Evolutionary conservation across 2,888 invertebrate genomes (phyloP).

Genomic region (Volucella zonaria): DNA sequence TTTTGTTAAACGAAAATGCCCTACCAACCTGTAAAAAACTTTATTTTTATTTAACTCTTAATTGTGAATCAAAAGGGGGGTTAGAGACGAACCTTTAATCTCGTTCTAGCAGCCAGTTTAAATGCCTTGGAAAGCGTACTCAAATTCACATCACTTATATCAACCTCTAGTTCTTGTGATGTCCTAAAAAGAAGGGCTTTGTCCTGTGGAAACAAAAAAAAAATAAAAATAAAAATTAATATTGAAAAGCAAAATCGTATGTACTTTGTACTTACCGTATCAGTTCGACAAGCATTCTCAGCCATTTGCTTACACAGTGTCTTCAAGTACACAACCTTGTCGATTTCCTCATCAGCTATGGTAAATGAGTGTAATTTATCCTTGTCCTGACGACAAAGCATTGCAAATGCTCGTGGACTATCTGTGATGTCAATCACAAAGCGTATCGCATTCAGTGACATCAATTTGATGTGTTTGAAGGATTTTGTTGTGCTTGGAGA

Average conservation of each 20-base stretch:
- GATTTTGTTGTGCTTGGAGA: constrained; percentile 91
- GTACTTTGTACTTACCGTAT: constrained; percentile 87
- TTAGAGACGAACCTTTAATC: constrained; percentile 86
- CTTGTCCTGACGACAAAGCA: constrained; percentile 94
- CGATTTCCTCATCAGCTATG: constrained; percentile 91
- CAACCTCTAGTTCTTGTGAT: constrained; percentile 91
- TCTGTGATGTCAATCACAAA: constrained; percentile 95
- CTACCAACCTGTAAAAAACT: constrained; percentile 88
- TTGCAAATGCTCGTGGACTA: constrained; percentile 94
- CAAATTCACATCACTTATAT: constrained; percentile 92
- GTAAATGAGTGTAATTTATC: constrained; percentile 95
- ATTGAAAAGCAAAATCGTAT: neutral
- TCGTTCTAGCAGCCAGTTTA: constrained; percentile 92
- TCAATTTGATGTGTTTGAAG: constrained; percentile 94
- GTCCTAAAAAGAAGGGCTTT: constrained; percentile 81
- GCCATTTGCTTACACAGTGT: constrained; percentile 95
- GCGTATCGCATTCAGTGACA: constrained; percentile 94
- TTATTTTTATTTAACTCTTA: neutral
- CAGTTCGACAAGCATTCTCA: constrained; percentile 95
- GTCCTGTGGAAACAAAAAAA: constrained; percentile 76
- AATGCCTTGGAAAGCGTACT: constrained; percentile 95
- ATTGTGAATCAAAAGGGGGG: neutral
- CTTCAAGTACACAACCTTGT: constrained; percentile 91
- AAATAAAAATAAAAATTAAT: neutral
- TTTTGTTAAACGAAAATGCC: constrained; percentile 97